Evolutionary conservation across 2,797 vertebrate genomes (phyloP), one percentile per base, ranked within the genome.

Genomic region (Novumbra hubbsi): DNA sequence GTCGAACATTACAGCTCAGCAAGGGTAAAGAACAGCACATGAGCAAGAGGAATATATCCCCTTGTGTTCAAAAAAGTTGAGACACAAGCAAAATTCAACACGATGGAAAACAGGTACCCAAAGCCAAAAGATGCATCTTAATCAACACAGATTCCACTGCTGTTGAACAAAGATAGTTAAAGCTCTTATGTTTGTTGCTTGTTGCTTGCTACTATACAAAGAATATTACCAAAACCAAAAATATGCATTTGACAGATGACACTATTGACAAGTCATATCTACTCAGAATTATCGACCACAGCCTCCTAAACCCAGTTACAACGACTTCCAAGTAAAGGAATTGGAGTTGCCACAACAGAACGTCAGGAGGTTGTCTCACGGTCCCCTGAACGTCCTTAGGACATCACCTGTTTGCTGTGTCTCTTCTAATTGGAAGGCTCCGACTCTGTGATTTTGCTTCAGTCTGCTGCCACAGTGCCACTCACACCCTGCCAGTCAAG

Each of bases 1-100:
- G 90, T 91, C 86, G 88, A 89, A 87, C 83, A 88, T 81, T 80
- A 80, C 72, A 82, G 83, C 84, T 88, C 84, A 88, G 85, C 89
- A 88, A 88, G 80, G 86, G 83, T 81, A 90, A 86, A 88, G 79
- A 81, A 78, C 77, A 76, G 80, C 78, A 84, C 21, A 83, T 67
- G 78, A 83, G 76, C 74, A 70, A 75, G 73, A 81, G 78, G 80
- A 85, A 82, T 76, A 71, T 81, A 79, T 80, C 74, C 67, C 80
- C 73, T 87, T 73, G 65, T 78, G 72, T 81, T 85, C n/a, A n/a
- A 38, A 38, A 60, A 76, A 85, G 64, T 68, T 71, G 48, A 70
- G 70, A 90, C 83, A 87, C 72, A 77, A 74, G 73, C 79, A 87
- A 64, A 77, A 75, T 72, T 77, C 63, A 1, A 73, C 78, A 77